phyloP scores from a whole-genome alignment of 2,113 vertebrate species.

The Podilymbus podiceps region DNA sequence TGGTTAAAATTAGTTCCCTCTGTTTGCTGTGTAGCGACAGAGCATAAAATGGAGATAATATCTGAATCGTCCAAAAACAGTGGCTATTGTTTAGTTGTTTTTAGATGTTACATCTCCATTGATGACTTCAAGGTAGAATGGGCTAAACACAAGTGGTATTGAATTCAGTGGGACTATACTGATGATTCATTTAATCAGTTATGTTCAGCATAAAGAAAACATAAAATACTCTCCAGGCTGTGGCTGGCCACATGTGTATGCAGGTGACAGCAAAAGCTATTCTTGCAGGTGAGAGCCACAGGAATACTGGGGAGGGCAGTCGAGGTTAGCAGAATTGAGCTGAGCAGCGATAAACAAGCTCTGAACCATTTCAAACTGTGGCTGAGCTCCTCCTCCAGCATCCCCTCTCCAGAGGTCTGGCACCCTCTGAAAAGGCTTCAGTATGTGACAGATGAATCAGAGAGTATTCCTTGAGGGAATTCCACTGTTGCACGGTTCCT shows the following conservation, averaged over 20 bases:
- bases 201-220: background rate
- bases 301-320: conserved; percentile 2
- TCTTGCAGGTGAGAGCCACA: background rate
- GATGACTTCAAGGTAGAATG: background rate
- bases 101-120: background rate
- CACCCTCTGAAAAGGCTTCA: conserved; percentile 57
- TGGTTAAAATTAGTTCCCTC: background rate
- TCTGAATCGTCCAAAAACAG: background rate
- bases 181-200: background rate
- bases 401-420: conserved; percentile 44
- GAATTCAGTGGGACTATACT: background rate
- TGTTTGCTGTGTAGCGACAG: background rate
- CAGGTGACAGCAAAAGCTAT: background rate
- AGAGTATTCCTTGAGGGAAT: conserved; percentile 41
- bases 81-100: background rate
- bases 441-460: conserved; percentile 35
- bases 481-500: background rate
- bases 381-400: conserved; percentile 44
- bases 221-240: background rate
- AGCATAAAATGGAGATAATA: background rate
- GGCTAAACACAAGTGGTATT: background rate
- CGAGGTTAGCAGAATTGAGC: background rate
- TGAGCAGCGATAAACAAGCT: background rate
- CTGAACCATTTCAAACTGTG: conserved; percentile 9
- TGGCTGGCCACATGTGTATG: background rate